A percentile compares a stretch with the other conserved stretches of the same genome.
Conservation (phyloP, 2,113 vertebrate species). For the Malaclemys terrapin region DNA sequence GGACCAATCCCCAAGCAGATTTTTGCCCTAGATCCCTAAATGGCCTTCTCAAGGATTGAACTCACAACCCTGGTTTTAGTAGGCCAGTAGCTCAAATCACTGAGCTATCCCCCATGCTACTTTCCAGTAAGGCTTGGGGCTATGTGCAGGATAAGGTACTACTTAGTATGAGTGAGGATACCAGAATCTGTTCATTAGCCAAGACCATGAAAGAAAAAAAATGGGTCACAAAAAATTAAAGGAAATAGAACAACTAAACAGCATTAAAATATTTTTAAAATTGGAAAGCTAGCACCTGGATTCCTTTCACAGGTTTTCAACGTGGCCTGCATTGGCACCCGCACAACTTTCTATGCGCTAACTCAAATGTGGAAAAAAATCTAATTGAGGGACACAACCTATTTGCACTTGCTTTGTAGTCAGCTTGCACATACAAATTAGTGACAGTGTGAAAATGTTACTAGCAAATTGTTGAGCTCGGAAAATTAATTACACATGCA, state of each 20-base stretch:
- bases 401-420: not conserved
- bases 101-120: not conserved
- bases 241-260: not conserved
- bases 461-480: not conserved
- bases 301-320: not conserved
- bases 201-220: not conserved
- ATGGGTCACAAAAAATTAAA: not conserved
- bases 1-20: too few relatives aligned
- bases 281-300: fast-evolving
- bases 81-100: too few relatives aligned
- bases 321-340: not conserved
- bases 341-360: too few relatives aligned
- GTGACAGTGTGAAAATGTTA: not conserved
- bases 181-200: not conserved
- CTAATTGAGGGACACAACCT: not conserved
- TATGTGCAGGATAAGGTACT: not conserved
- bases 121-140: not conserved
- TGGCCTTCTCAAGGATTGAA: too few relatives aligned
- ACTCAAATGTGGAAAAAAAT: not conserved
- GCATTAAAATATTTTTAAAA: not conserved
- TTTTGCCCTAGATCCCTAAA: too few relatives aligned
- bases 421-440: not conserved
- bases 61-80: too few relatives aligned
- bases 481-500: not conserved
- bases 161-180: fast-evolving